Base-by-base conservation (phyloP, 2,888 invertebrate genomes). In the Molanna angustata region DNA sequence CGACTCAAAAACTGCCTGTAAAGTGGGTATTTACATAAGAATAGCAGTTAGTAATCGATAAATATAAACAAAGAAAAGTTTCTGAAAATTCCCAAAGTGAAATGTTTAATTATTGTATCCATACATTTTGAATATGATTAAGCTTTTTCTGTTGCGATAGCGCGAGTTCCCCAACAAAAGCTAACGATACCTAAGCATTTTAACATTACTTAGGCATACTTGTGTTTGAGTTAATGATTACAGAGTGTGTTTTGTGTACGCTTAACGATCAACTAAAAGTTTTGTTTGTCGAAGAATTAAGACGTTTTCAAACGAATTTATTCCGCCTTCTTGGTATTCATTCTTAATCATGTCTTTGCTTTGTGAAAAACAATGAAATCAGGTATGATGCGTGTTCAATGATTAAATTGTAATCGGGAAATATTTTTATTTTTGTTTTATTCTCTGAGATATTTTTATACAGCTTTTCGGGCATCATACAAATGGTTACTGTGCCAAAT, bases 201-300 rank as follows among this genome's bases (percentile, higher is more conserved):
- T 57, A 57, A 57, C 52, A 52, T 52, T 54, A 54, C 54, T 57
- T 54, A 22, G 46, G 52, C 52, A 39, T 40, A 49, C 49, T 52
- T 46, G 49, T 45, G 47, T 57, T 54, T 57, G 53, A 54, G 52
- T 57, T 57, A 33, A 41, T 31, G 54, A 54, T 54, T 57, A 57
- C 49, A n/a, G 14, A 18, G 54, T 37, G 51, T 57, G 49, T 46
- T 53, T 54, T 50, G 53, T 54, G 49, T 48, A 33, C 44, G 53
- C 31, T 41, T 32, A 44, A 32, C 44, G 49, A 41, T 44, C 35
- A 44, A 37, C 37, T 39, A 4, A 31, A 53, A 54, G 27, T 54
- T 44, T 21, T 49, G 49, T 44, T 49, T 44, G 33, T 42, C 27
- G 20, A 6, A 31, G 40, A 44, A 52, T 52, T 52, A 52, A 52